Conservation (phyloP, 2,888 invertebrate species). For the Hemicrepidius hirtus region DNA sequence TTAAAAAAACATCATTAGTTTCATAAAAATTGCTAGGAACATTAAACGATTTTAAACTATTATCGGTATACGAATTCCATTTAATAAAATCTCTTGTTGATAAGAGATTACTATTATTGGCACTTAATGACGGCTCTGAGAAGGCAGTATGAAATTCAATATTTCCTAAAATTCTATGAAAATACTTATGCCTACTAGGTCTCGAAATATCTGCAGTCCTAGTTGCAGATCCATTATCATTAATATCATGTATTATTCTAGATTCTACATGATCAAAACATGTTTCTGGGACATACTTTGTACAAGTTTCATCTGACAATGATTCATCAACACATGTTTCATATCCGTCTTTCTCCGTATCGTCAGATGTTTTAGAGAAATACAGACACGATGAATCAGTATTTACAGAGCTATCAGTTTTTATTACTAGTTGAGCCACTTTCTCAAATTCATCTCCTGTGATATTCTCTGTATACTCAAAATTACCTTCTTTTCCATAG, state of each 20-base stretch:
- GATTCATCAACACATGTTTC: conserved; percentile 80
- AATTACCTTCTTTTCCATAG: background rate
- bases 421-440: background rate
- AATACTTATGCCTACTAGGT: background rate
- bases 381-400: conserved; percentile 41
- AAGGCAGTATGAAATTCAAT: background rate
- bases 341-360: conserved; percentile 72
- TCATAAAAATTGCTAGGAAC: conserved; percentile 54
- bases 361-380: conserved; percentile 51
- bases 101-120: conserved; percentile 8
- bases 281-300: conserved; percentile 33
- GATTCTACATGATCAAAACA: background rate
- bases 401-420: conserved; percentile 45
- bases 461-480: background rate
- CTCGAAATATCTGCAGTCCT: background rate
- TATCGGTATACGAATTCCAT: background rate
- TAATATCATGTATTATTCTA: background rate
- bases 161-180: background rate
- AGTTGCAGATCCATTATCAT: background rate
- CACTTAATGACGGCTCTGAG: conserved; percentile 2
- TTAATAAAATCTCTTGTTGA: background rate
- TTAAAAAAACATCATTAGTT: conserved; percentile 69
- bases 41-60: conserved; percentile 53
- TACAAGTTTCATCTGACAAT: conserved; percentile 69
- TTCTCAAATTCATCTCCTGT: background rate